phyloP scores from a whole-genome alignment of 1,140 invertebrate species.

The Bacillus rossius region DNA sequence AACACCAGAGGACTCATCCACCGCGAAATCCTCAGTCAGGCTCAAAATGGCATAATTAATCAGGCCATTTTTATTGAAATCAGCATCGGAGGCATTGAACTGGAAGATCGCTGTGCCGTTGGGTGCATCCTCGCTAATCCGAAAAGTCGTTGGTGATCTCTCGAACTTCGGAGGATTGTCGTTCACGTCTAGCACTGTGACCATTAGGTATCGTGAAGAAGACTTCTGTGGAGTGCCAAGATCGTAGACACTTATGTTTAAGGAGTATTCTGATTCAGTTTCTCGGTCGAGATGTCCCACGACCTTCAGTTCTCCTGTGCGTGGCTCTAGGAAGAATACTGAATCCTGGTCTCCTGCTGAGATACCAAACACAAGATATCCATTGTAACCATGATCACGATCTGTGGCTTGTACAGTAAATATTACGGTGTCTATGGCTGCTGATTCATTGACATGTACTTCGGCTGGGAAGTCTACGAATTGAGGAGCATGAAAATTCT shows the following conservation, averaged over 20 bases:
- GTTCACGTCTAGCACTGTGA: constrained; percentile 78
- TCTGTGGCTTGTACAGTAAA: constrained; percentile 72
- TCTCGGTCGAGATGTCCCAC: constrained; percentile 87
- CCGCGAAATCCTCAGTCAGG: constrained; percentile 75
- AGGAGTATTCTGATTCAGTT: constrained; percentile 68
- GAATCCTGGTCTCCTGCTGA: constrained; percentile 82
- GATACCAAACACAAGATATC: constrained; percentile 82
- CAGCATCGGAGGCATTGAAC: constrained; percentile 81
- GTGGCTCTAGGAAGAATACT: constrained; percentile 80
- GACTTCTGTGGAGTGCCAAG: constrained; percentile 75
- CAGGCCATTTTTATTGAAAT: constrained; percentile 73
- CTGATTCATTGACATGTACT: constrained; percentile 82
- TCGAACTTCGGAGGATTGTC: constrained; percentile 85
- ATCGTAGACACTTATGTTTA: constrained; percentile 89
- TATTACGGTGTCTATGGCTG: constrained; percentile 67
- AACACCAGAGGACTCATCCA: constrained; percentile 72
- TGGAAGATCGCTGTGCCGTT: constrained; percentile 78
- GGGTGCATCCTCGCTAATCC: constrained; percentile 77
- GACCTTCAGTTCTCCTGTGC: constrained; percentile 77
- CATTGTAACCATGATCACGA: constrained; percentile 86
- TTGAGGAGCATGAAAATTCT: constrained; percentile 80
- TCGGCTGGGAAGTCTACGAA: constrained; percentile 70
- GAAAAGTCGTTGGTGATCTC: constrained; percentile 72
- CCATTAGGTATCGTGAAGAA: constrained; percentile 62
- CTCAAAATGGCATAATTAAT: constrained; percentile 74